Evolutionary conservation across 2,888 invertebrate species (phyloP), one percentile per base, ranked within the genome.

Genomic region (Frankliniella fusca): DNA sequence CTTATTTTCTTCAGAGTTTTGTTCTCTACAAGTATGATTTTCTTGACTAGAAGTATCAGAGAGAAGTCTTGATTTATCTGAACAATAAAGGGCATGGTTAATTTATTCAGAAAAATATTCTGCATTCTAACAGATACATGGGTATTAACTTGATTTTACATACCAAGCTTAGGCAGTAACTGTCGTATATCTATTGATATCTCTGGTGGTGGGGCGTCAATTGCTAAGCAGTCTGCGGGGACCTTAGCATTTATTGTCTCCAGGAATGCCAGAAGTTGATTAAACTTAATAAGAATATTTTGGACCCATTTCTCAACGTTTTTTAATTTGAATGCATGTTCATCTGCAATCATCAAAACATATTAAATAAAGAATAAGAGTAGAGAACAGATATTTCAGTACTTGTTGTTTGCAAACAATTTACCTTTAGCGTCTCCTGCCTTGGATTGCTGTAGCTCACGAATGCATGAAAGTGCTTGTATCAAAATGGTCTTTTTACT

Each of bases 401-500:
- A 38, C 38, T 38, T 38, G 38, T 38, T 38, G 3, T 38, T 38
- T 5, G 5, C 38, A 38, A 38, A 38, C 5, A 38, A 38, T 38
- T 38, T 38, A 38, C 38, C 38, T 38, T 38, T 38, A 38, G 38
- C 5, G 38, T 38, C 38, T 80, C 85, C 84, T 27, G 85, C 80
- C 80, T 86, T 86, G 83, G 86, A 85, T 50, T 85, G 84, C 76
- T 86, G 85, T 20, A 86, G 83, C 27, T 85, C 83, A 65, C 84
- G 84, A 27, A 87, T 86, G 82, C 85, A 86, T 48, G 84, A 84
- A 80, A 85, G 84, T 38, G 87, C 86, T 83, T 85, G 85, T 80
- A 84, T 85, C 12, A 87, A 84, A 48, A 87, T 86, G 76, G 86
- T 86, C n/a, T 86, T 83, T 84, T 87, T 87, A 81, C 85, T 86